phyloP scores from a whole-genome alignment of 2,113 vertebrate species.

The Myodes glareolus region DNA sequence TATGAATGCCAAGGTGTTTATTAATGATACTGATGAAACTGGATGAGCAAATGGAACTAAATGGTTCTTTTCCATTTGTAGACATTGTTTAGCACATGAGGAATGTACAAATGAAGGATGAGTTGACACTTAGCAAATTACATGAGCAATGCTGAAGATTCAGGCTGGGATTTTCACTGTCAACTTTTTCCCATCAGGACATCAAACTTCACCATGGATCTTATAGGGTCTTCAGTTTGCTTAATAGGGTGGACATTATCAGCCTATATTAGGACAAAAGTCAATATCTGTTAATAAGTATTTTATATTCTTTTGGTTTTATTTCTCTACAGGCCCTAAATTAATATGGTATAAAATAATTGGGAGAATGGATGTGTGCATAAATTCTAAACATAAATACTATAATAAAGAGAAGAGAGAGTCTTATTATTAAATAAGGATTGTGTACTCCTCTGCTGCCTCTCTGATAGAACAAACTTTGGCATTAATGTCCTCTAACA shows the following conservation, averaged over 20 bases:
- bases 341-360: neutral
- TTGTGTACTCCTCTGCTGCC: neutral
- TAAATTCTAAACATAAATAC: neutral
- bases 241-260: neutral
- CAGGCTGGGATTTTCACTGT: neutral
- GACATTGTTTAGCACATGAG: neutral
- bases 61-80: neutral
- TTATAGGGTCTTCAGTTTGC: neutral
- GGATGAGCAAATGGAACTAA: neutral
- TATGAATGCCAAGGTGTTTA: neutral
- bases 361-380: neutral
- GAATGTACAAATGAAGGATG: neutral
- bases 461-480: neutral
- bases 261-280: no score
- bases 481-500: neutral
- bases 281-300: neutral
- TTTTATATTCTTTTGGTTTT: neutral
- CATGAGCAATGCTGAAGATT: neutral
- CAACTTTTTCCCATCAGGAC: neutral
- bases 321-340: neutral
- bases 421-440: neutral
- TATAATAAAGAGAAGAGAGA: neutral
- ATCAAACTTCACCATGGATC: neutral
- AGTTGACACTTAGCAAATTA: no score
- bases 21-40: neutral